Percentiles rank a stretch among this genome's conserved stretches.
These are phyloP conservation scores for Patiria pectinifera DNA, from an alignment of 53 echinoderm and acorn worm genomes.

Conservation along the genomic window DNA sequence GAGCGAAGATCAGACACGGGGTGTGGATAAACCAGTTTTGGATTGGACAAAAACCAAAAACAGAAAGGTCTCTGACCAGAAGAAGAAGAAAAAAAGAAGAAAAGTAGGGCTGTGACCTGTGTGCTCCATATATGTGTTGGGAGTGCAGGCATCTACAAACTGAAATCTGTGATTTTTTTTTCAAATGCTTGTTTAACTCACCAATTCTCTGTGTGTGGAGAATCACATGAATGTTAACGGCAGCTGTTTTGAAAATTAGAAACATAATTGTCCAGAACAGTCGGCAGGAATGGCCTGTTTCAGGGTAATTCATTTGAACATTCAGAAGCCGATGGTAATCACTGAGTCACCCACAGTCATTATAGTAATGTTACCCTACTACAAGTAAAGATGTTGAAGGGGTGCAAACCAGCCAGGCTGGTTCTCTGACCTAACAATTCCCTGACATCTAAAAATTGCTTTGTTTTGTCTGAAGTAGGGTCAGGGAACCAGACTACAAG, in stretches of 20 bases:
- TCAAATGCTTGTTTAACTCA: not conserved
- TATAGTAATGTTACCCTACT: not conserved
- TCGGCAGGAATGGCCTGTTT: not conserved
- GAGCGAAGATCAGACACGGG: not conserved
- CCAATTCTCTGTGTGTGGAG: no score
- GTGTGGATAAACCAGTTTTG: not conserved
- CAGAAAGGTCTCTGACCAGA: not conserved
- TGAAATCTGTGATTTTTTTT: not conserved
- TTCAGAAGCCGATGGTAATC: not conserved
- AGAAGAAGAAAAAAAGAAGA: not conserved
- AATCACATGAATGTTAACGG: no score
- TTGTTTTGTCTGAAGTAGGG: no score
- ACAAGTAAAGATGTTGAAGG: not conserved
- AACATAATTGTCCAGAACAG: not conserved
- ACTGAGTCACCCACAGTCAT: not conserved
- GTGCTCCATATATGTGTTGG: not conserved
- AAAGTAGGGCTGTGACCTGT: not conserved
- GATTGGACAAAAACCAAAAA: not conserved
- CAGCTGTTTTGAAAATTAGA: not conserved
- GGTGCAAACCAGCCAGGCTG: no score
- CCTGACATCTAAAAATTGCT: no score
- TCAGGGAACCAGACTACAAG: no score
- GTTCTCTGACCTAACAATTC: no score
- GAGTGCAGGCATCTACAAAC: not conserved
- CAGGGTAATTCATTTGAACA: not conserved